phyloP scores from a whole-genome alignment of 2,113 vertebrate genomes.

The Clarias gariepinus region DNA sequence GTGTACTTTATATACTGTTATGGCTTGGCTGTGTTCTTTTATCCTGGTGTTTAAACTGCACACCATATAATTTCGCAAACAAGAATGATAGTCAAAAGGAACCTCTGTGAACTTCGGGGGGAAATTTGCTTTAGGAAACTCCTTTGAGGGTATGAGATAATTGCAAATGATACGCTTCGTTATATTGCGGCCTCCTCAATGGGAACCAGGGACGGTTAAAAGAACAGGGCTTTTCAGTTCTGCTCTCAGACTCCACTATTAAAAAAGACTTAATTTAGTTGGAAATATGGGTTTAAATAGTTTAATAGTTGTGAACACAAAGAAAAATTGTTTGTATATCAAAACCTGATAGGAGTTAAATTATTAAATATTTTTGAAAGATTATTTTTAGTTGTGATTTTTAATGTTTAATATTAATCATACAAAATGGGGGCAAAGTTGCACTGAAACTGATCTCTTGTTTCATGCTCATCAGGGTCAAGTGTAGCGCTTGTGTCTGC shows the following conservation, averaged over 20 bases:
- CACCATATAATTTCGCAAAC: slow-evolving; percentile 41
- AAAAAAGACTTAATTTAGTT: not conserved
- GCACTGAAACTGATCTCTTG: not conserved
- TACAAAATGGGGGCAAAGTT: not conserved
- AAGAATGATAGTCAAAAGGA: slow-evolving; percentile 32
- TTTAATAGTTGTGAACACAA: not conserved
- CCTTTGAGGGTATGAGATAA: slow-evolving; percentile 56
- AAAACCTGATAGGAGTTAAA: not conserved
- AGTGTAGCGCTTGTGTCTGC: not conserved
- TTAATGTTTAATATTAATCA: not conserved
- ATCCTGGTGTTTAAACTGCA: slow-evolving; percentile 14
- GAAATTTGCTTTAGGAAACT: slow-evolving; percentile 49
- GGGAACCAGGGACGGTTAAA: slow-evolving; percentile 51
- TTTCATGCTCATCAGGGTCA: not conserved
- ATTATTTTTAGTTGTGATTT: not conserved
- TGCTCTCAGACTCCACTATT: slow-evolving; percentile 22
- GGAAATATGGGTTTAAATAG: slow-evolving; percentile 38
- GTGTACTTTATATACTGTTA: not conserved
- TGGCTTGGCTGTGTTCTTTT: not conserved
- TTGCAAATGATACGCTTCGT: slow-evolving; percentile 58
- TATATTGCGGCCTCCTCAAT: slow-evolving; percentile 51
- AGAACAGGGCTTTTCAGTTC: slow-evolving; percentile 34
- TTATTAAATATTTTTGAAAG: not conserved
- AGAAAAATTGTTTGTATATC: not conserved
- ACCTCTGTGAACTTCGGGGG: slow-evolving; percentile 28